Evolutionary conservation across 1,140 invertebrate species (phyloP), one percentile per base, ranked within the genome.

Genomic region (Pantala flavescens): DNA sequence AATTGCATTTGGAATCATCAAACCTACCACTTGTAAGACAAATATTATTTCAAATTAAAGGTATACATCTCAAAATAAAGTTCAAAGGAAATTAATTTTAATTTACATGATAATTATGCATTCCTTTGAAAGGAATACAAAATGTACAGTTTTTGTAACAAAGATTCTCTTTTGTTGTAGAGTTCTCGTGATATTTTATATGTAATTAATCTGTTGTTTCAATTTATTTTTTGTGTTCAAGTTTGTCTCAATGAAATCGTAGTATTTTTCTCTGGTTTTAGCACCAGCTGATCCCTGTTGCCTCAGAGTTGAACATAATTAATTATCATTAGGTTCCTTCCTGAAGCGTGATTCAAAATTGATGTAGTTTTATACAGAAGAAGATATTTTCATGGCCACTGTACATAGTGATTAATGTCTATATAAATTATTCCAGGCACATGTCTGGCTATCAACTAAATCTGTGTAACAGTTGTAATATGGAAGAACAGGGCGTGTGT

Each of bases 291-390:
- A 63, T 21, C 49, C 49, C 49, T 19, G 49, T 63, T 63, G 49
- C 49, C 49, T 63, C 49, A 63, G n/a, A 63, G 2, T 9, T 36
- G 28, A 63, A 19, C 12, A 63, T 16, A 63, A 63, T 63, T 63
- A 63, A 63, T 19, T 63, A 63, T 14, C n/a, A 21, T 63, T 63
- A 63, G 49, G n/a, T 16, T 21, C 49, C 49, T 21, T 63, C 49
- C 49, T 63, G 49, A 63, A 63, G 49, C 49, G 49, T 63, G 49
- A 63, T 63, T 63, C 49, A 14, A 63, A 63, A 63, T 63, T 63
- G n/a, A 63, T 63, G 49, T 63, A 63, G 49, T 63, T 63, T 63
- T 63, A 63, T 63, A 63, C 49, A 63, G 49, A 63, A 63, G n/a
- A 63, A 63, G n/a, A 63, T 63, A 63, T 63, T 63, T 63, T 63